Evolutionary conservation across 2,888 invertebrate species (phyloP).

Genomic region (Papilio gigon): DNA sequence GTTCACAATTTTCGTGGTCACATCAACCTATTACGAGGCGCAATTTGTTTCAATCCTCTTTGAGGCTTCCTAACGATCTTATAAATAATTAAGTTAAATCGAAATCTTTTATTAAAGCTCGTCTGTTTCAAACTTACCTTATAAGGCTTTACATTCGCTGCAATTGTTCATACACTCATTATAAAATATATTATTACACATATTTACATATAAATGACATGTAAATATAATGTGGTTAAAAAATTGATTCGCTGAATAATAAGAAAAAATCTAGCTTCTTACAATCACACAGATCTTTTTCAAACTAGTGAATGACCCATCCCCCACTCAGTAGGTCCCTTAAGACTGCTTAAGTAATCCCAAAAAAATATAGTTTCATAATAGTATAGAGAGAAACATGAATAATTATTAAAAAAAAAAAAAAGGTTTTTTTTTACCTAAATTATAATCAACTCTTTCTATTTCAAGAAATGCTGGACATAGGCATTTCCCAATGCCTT

Average conservation of each 20-base stretch:
- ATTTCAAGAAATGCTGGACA: no score
- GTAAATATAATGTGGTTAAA: no score
- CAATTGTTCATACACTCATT: background rate
- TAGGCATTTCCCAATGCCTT: no score
- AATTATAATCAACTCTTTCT: no score
- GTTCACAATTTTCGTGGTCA: conserved; percentile 25
- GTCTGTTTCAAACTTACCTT: conserved; percentile 1
- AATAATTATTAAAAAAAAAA: no score
- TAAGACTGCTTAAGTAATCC: no score
- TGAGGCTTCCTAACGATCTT: conserved; percentile 34
- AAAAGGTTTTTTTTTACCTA: no score
- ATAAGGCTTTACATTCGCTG: conserved; percentile 18
- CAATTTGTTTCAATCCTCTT: conserved; percentile 35
- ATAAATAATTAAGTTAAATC: conserved; percentile 33
- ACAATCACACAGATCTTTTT: no score
- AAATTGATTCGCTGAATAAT: background rate
- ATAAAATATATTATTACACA: background rate
- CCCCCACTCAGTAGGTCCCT: no score
- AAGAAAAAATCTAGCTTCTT: background rate
- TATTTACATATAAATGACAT: background rate
- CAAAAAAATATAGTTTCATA: no score
- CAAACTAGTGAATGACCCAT: no score
- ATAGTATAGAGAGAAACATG: no score
- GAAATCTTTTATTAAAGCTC: conserved; percentile 16
- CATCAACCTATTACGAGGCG: conserved; percentile 20